A percentile compares a stretch with the other conserved stretches of the same genome.
Conservation (phyloP, 2,888 invertebrate genomes). For the Rhimphoctona megacephalus region DNA sequence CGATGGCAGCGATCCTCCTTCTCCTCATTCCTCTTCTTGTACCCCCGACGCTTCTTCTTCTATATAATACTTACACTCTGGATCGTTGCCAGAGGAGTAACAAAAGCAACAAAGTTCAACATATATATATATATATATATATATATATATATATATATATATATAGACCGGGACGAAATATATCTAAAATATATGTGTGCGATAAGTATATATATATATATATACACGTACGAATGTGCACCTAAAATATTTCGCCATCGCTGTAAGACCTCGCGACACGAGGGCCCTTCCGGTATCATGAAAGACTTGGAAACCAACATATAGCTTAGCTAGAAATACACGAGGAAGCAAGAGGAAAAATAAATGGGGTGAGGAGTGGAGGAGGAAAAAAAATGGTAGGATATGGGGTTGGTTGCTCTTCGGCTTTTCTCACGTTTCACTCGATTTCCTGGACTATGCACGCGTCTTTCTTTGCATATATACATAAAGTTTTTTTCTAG, state of each 20-base stretch:
- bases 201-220: not conserved
- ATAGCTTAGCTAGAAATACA: slow-evolving; percentile 6
- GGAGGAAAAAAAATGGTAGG: not conserved
- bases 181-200: not conserved
- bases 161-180: not conserved
- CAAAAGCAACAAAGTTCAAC: slow-evolving; percentile 40
- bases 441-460: slow-evolving; percentile 7
- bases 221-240: not conserved
- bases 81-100: slow-evolving; percentile 56
- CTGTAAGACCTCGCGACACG: slow-evolving; percentile 44
- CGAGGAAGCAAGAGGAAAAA: not conserved
- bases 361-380: not conserved
- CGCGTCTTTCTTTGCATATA: not conserved
- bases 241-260: slow-evolving; percentile 20
- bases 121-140: not conserved
- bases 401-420: slow-evolving; percentile 4
- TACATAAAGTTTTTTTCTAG: slow-evolving; percentile 12
- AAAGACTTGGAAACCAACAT: slow-evolving; percentile 32
- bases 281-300: slow-evolving; percentile 38
- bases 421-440: slow-evolving; percentile 63
- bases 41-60: slow-evolving; percentile 44
- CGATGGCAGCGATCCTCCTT: slow-evolving; percentile 14
- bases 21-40: slow-evolving; percentile 42
- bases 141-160: too few relatives aligned
- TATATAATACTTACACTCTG: slow-evolving; percentile 47